Evolutionary conservation across 1,140 invertebrate genomes (phyloP), one percentile per base, ranked within the genome.

Genomic region (Drosophila murphyi): DNA sequence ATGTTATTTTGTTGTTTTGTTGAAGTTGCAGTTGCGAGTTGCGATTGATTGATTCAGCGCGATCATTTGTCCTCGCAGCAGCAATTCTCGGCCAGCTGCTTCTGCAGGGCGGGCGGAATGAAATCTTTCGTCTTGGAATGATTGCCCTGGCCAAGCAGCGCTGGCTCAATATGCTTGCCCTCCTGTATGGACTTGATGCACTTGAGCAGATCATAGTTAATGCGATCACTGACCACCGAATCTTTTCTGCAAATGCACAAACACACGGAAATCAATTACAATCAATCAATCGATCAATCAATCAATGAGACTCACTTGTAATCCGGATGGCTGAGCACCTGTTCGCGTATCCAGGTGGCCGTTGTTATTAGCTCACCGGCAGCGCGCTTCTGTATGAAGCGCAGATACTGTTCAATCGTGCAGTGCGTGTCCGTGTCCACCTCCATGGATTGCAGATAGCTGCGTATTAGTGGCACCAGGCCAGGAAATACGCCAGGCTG

Each of bases 381-480:
- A 5, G 98, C 98, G 81, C 98, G 94, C 74, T 95, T 94, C 91
- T 97, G 96, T 91, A 99, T 99, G 47, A 99, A 95, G 90, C 97
- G 97, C 55, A 99, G 94, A 94, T 99, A 99, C 93, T 99, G 97
- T 92, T 97, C 96, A 79, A 99, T 97, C 3, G 98, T 98, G 93
- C 98, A 99, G 90, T 98, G 97, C 31, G 97, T 98, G 92, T 99
- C 98, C 4, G 98, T 97, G 93, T 99, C 98, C 50, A 99, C 96
- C 92, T 99, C 98, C 95, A 99, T 97, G 52, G 96, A 96, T 62
- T 95, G 96, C 72, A 99, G 94, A 93, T 99, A 99, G 78, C 97
- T 97, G 83, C 98, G 96, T 41, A 99, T 98, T 56, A 99, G 93
- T 5, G 98, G 96, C 62, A 99, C 96, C 73, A 99, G 93, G n/a